These are phyloP conservation scores for Colletes gigas DNA, from an alignment of 1,140 invertebrate genomes.

Conservation along the genomic window DNA sequence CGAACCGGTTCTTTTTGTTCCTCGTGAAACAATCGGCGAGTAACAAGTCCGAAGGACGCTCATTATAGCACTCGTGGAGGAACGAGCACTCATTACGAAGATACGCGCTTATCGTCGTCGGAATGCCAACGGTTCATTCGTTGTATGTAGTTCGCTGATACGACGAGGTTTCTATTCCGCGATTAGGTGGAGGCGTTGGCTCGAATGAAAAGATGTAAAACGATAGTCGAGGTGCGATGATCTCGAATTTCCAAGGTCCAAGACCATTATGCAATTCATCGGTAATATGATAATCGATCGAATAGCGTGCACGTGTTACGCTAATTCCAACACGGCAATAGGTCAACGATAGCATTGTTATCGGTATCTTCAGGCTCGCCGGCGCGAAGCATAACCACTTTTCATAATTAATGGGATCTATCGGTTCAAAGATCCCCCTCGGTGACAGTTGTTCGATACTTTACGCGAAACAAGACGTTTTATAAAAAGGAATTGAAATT, in stretches of 20 bases:
- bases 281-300: not conserved
- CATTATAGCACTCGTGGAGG: conserved; percentile 43
- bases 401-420: conserved; percentile 21
- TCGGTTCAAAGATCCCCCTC: conserved; percentile 15
- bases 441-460: not conserved
- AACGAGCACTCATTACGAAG: conserved; percentile 58
- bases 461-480: no score
- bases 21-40: conserved; percentile 33
- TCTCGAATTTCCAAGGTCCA: not conserved
- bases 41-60: conserved; percentile 30
- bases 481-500: not conserved
- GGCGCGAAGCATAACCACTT: conserved; percentile 4
- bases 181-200: no score
- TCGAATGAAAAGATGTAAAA: not conserved
- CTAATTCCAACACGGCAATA: not conserved
- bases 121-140: conserved; percentile 56
- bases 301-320: not conserved
- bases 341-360: conserved; percentile 15
- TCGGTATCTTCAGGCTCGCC: not conserved
- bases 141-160: conserved; percentile 38
- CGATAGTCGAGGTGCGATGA: not conserved
- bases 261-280: no score
- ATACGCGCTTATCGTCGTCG: conserved; percentile 66
- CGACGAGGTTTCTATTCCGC: conserved; percentile 32
- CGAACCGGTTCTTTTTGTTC: conserved; percentile 10